These are phyloP conservation scores for Pampus argenteus DNA, from an alignment of 2,797 vertebrate genomes.

Conservation along the genomic window DNA sequence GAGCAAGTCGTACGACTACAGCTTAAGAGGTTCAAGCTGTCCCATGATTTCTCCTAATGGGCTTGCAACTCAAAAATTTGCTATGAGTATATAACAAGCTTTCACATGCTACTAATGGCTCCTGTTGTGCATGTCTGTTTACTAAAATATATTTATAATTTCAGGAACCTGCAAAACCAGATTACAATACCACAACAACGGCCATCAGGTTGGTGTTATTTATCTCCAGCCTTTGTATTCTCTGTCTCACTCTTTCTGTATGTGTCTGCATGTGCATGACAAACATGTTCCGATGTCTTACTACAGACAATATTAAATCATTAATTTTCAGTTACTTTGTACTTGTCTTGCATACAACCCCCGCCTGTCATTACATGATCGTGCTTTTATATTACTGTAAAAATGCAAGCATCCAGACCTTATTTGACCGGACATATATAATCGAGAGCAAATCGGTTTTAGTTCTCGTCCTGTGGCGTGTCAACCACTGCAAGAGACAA, in stretches of 20 bases:
- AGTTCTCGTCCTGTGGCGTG: too few relatives aligned
- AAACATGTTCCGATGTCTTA: background rate
- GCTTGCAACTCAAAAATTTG: slow-evolving; percentile 36
- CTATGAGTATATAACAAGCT: slow-evolving; percentile 15
- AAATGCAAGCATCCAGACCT: background rate
- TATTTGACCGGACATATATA: background rate
- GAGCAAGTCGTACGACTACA: slow-evolving; percentile 26
- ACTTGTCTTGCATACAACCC: background rate
- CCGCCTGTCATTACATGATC: background rate
- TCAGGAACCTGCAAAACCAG: slow-evolving; percentile 91
- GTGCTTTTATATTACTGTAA: background rate
- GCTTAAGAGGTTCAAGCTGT: slow-evolving; percentile 63
- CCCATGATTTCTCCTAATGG: slow-evolving; percentile 67
- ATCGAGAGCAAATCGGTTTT: slow-evolving; percentile 1
- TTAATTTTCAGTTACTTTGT: background rate
- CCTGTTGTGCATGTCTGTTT: slow-evolving; percentile 10
- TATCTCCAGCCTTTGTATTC: background rate
- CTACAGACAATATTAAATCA: background rate
- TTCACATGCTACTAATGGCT: slow-evolving; percentile 46
- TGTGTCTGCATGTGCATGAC: background rate
- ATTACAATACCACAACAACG: slow-evolving; percentile 96
- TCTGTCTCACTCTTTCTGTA: slow-evolving; percentile 6
- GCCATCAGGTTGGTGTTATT: slow-evolving; percentile 90
- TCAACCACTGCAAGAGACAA: background rate
- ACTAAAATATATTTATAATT: slow-evolving; percentile 39